Conservation (phyloP, 2,113 vertebrate species). For the Sinocyclocheilus maitianheensis region DNA sequence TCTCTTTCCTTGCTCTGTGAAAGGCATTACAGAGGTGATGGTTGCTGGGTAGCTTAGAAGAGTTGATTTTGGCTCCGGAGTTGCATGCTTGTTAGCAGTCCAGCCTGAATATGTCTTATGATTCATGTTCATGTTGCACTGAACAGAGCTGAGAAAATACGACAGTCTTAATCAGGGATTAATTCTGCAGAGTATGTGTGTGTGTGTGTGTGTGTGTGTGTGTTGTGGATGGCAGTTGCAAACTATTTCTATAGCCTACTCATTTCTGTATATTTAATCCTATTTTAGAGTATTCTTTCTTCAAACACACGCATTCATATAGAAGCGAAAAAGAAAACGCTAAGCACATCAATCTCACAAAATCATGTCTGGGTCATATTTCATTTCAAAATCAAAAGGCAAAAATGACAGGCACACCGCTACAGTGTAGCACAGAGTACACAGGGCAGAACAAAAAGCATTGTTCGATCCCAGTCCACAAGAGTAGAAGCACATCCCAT, state of each 20-base stretch:
- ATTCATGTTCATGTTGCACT: constrained; percentile 8
- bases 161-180: background rate
- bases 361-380: background rate
- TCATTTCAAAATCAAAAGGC: background rate
- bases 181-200: background rate
- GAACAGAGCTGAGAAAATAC: background rate
- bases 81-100: background rate
- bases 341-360: background rate
- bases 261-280: background rate
- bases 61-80: constrained; percentile 3
- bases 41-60: background rate
- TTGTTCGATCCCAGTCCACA: too few relatives aligned
- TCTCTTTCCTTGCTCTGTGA: background rate
- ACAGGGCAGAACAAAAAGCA: too few relatives aligned
- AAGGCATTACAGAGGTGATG: background rate
- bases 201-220: background rate
- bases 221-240: background rate
- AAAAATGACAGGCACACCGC: too few relatives aligned
- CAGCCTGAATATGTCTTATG: background rate
- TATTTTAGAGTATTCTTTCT: background rate
- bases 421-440: too few relatives aligned
- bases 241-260: background rate
- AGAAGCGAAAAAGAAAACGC: background rate
- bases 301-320: background rate
- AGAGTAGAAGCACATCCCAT: too few relatives aligned